Evolutionary conservation across 64 coral and sea anemone genomes (phyloP).

Genomic region (Montipora capricornis): DNA sequence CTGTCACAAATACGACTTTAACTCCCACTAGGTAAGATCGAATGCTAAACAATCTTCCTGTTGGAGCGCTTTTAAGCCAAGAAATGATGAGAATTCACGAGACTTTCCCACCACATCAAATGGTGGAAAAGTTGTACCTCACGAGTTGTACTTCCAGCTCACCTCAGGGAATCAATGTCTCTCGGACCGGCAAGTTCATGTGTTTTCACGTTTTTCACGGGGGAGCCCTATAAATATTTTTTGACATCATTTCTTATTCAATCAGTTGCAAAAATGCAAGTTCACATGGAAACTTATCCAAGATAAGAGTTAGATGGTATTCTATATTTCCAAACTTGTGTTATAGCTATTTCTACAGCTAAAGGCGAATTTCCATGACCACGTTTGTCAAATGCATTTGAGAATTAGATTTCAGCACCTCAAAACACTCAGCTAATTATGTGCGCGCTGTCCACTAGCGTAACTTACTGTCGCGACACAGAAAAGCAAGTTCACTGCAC

Average conservation of each 20-base stretch:
- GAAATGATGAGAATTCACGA: constrained; percentile 37
- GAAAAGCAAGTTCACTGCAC: constrained; percentile 19
- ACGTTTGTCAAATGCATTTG: constrained; percentile 4
- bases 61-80: constrained; percentile 50
- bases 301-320: constrained; percentile 20
- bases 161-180: constrained; percentile 21
- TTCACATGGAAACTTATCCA: constrained; percentile 16
- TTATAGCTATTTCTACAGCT: constrained; percentile 22
- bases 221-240: constrained; percentile 18
- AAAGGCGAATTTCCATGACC: constrained; percentile 15
- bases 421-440: too few relatives aligned
- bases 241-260: constrained; percentile 24
- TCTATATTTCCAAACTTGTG: constrained; percentile 29
- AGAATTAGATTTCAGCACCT: constrained; percentile 21
- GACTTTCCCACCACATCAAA: constrained; percentile 44
- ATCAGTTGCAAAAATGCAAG: constrained; percentile 16
- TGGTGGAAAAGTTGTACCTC: constrained; percentile 38
- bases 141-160: constrained; percentile 29
- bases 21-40: too few relatives aligned
- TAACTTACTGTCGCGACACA: constrained; percentile 13
- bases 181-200: neutral
- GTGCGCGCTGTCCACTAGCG: neutral
- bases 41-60: constrained; percentile 5
- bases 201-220: constrained; percentile 12
- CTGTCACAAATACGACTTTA: too few relatives aligned